These are phyloP conservation scores for Eudasyphora cyanicolor DNA, from an alignment of 2,888 invertebrate genomes.

Conservation along the genomic window DNA sequence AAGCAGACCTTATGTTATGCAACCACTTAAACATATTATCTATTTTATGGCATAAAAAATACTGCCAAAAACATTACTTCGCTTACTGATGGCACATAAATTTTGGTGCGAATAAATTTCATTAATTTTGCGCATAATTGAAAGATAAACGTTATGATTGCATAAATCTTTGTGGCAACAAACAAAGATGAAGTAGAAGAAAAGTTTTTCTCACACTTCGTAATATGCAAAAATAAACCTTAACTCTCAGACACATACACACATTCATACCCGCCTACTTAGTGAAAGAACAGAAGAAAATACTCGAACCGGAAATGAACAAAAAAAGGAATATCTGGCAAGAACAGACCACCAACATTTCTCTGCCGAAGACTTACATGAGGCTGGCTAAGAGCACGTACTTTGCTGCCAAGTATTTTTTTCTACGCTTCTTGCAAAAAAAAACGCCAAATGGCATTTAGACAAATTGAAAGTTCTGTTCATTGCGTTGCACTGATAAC, in stretches of 20 bases:
- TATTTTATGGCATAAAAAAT: no score
- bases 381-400: slow-evolving; percentile 26
- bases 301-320: background rate
- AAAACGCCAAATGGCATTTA: slow-evolving; percentile 34
- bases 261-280: background rate
- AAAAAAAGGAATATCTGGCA: background rate
- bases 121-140: slow-evolving; percentile 49
- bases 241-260: background rate
- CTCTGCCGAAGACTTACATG: background rate
- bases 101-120: background rate
- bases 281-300: background rate
- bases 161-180: slow-evolving; percentile 30
- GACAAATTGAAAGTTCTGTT: slow-evolving; percentile 48
- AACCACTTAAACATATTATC: no score
- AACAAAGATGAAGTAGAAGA: background rate
- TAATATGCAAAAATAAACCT: background rate
- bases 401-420: background rate
- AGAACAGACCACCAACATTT: slow-evolving; percentile 15
- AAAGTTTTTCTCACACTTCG: background rate
- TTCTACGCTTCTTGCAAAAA: no score
- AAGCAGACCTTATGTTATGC: no score
- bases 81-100: no score
- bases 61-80: background rate
- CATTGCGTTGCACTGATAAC: slow-evolving; percentile 17
- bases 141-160: slow-evolving; percentile 52